Conservation (phyloP, 1,140 invertebrate genomes). For the Bombus picipes region DNA sequence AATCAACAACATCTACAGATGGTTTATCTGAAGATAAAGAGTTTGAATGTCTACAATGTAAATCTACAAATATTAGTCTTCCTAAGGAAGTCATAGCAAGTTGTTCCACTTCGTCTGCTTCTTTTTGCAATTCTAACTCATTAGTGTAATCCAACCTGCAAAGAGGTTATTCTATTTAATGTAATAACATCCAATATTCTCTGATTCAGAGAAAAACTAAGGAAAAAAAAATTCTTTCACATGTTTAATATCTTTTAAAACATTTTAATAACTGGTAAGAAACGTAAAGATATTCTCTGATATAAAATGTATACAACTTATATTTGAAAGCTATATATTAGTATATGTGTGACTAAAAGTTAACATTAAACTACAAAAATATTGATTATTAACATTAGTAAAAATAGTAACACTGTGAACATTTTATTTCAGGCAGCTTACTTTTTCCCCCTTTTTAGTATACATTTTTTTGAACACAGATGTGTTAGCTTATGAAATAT, state of each 20-base stretch:
- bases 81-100: conserved; percentile 81
- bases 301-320: neutral
- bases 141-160: conserved; percentile 69
- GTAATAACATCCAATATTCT: neutral
- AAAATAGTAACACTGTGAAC: no score
- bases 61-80: conserved; percentile 79
- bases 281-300: neutral
- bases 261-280: neutral
- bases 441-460: neutral
- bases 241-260: neutral
- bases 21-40: conserved; percentile 56
- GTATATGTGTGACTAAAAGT: conserved; percentile 5
- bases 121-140: conserved; percentile 71
- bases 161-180: conserved; percentile 12
- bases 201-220: neutral
- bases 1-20: conserved; percentile 62
- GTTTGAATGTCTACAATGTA: conserved; percentile 71
- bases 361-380: neutral
- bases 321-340: neutral
- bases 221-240: neutral
- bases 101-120: conserved; percentile 67
- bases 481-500: neutral
- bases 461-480: no score
- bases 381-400: neutral
- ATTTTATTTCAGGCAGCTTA: neutral